A percentile compares a stretch with the other conserved stretches of the same genome.
These are phyloP conservation scores for Brachyalestes nurse DNA, from an alignment of 2,797 vertebrate species.

Conservation along the genomic window DNA sequence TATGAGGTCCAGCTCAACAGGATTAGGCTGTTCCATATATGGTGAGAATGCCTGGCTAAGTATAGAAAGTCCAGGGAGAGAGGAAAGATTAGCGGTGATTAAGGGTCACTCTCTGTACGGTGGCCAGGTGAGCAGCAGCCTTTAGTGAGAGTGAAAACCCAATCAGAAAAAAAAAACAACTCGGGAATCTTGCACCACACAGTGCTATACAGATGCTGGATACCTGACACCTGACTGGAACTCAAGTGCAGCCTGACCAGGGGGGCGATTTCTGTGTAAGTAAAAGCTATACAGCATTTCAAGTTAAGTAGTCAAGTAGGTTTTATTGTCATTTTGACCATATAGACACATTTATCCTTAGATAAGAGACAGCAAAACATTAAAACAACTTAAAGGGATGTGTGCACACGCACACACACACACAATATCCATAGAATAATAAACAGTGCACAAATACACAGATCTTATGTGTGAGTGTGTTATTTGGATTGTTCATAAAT, in stretches of 20 bases:
- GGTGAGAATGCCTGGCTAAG: slow-evolving; percentile 64
- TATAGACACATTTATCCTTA: too few relatives aligned
- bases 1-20: slow-evolving; percentile 25
- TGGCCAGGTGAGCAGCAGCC: slow-evolving; percentile 26
- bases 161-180: not conserved
- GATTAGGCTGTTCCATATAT: slow-evolving; percentile 47
- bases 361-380: too few relatives aligned
- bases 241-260: not conserved
- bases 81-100: slow-evolving; percentile 79
- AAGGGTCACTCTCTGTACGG: slow-evolving; percentile 51
- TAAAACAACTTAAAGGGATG: too few relatives aligned
- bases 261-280: not conserved
- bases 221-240: not conserved
- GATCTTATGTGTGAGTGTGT: too few relatives aligned
- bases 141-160: slow-evolving; percentile 17
- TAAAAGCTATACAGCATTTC: not conserved
- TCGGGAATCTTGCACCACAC: not conserved
- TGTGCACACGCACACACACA: too few relatives aligned
- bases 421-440: too few relatives aligned
- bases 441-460: too few relatives aligned
- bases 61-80: slow-evolving; percentile 68
- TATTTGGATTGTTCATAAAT: too few relatives aligned
- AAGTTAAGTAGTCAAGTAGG: too few relatives aligned
- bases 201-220: not conserved
- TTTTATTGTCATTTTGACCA: too few relatives aligned